A percentile compares a stretch with the other conserved stretches of the same genome.
These are phyloP conservation scores for Trididemnum miniatum DNA, from an alignment of 23 tunicate genomes.

Conservation along the genomic window DNA sequence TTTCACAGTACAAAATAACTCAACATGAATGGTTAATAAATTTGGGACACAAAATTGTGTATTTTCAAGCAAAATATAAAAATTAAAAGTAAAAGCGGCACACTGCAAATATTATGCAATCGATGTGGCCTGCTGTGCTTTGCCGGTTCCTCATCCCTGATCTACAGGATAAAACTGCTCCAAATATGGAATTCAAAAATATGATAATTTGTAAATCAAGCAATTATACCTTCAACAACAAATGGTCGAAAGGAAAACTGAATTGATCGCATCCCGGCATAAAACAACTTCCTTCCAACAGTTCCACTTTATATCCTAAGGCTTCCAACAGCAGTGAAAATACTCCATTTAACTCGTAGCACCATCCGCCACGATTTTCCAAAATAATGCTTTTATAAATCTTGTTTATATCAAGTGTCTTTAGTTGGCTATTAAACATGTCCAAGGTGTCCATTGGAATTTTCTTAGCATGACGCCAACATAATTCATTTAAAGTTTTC, in stretches of 20 bases:
- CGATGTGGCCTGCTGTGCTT: too few relatives aligned
- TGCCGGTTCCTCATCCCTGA: too few relatives aligned
- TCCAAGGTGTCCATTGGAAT: constrained; percentile 64
- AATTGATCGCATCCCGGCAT: background rate
- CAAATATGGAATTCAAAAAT: too few relatives aligned
- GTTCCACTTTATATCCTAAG: constrained; percentile 41
- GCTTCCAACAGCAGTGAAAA: constrained; percentile 27
- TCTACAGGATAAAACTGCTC: too few relatives aligned
- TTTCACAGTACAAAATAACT: too few relatives aligned
- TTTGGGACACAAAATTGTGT: too few relatives aligned
- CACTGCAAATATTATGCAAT: too few relatives aligned
- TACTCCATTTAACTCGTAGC: constrained; percentile 66
- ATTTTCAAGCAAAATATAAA: too few relatives aligned
- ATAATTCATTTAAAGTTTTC: constrained; percentile 35
- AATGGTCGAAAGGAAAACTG: constrained; percentile 26
- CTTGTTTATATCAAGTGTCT: constrained; percentile 22
- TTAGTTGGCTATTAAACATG: constrained; percentile 47
- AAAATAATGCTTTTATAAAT: constrained; percentile 46
- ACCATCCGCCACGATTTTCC: constrained; percentile 56
- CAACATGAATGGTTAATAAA: too few relatives aligned
- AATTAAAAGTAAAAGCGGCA: too few relatives aligned
- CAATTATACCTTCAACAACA: constrained; percentile 46
- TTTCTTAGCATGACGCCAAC: constrained; percentile 39
- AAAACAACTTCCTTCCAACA: constrained; percentile 55
- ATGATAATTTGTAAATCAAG: too few relatives aligned